Evolutionary conservation across 2,797 vertebrate species (phyloP), one percentile per base, ranked within the genome.

Genomic region (Enteromius trimaculatus): DNA sequence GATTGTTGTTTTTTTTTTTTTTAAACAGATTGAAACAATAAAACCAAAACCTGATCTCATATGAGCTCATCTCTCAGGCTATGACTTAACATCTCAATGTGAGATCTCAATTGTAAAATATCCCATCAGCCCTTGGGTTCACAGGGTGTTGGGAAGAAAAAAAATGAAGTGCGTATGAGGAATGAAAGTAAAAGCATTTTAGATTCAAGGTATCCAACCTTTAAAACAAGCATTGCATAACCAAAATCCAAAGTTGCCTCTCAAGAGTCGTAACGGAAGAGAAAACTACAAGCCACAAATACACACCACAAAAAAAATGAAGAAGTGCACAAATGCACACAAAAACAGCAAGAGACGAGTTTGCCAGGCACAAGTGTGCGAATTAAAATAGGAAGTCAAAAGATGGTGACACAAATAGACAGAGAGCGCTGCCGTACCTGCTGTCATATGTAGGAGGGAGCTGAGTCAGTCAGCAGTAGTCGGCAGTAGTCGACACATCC

Each of bases 391-490:
- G 47, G 6, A 66, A 82, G 58, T 74, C 37, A n/a, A 53, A 65
- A 80, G 55, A 78, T 10, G 29, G 47, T 58, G 84, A 77, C 62
- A 81, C 37, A 58, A 76, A 83, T 76, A 62, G 68, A 79, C 58
- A 79, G 19, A 64, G 47, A 77, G 55, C 19, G 3, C 64, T 49
- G 64, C 21, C 53, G 26, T 75, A 76, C 65, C 74, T 58, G 74
- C 75, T 53, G 75, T 62, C 81, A 71, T n/a, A 77, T 78, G 65
- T 71, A 77, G 51, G 75, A 77, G 65, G 75, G 53, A 77, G 39
- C 75, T 26, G 51, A 78, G 51, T 83, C 65, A 71, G 75, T 70
- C 75, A 83, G 65, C 65, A 64, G 26, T 64, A 64, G 58, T 62
- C 26, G 14, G 26, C 74, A 49, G 62, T 17, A 83, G 39, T 70